phyloP scores from a whole-genome alignment of 2,888 invertebrate species.

The Polyommatus iphigenia region DNA sequence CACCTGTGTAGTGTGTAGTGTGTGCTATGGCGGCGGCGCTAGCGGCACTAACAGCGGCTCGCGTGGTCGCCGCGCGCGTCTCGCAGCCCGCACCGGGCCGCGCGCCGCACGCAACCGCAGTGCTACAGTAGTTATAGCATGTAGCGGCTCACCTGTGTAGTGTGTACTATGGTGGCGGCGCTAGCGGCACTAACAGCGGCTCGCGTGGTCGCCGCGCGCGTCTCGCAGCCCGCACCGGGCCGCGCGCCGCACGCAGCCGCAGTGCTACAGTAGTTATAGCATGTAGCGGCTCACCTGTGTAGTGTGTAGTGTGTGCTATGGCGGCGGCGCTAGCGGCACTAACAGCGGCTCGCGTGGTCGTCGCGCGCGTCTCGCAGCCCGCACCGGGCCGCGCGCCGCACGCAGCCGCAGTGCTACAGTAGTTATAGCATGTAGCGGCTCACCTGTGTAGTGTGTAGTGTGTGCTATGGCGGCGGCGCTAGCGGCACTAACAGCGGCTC shows the following conservation, averaged over 20 bases:
- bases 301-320: conserved; percentile 46
- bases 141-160: background rate
- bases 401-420: conserved; percentile 51
- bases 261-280: conserved; percentile 41
- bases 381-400: conserved; percentile 44
- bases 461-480: conserved; percentile 69
- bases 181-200: conserved; percentile 75
- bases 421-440: background rate
- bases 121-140: too few relatives aligned
- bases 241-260: conserved; percentile 47
- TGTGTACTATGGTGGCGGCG: conserved; percentile 66
- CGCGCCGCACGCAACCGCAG: conserved; percentile 50
- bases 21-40: conserved; percentile 69
- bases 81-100: conserved; percentile 44
- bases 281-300: background rate
- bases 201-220: conserved; percentile 60
- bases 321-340: conserved; percentile 78
- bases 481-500: conserved; percentile 76
- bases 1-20: background rate
- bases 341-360: conserved; percentile 64
- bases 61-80: conserved; percentile 55
- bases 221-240: conserved; percentile 44
- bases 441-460: too few relatives aligned
- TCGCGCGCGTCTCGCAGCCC: conserved; percentile 51
- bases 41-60: conserved; percentile 76